phyloP scores from a whole-genome alignment of 2,113 vertebrate genomes.

The Nansenia antarctica region DNA sequence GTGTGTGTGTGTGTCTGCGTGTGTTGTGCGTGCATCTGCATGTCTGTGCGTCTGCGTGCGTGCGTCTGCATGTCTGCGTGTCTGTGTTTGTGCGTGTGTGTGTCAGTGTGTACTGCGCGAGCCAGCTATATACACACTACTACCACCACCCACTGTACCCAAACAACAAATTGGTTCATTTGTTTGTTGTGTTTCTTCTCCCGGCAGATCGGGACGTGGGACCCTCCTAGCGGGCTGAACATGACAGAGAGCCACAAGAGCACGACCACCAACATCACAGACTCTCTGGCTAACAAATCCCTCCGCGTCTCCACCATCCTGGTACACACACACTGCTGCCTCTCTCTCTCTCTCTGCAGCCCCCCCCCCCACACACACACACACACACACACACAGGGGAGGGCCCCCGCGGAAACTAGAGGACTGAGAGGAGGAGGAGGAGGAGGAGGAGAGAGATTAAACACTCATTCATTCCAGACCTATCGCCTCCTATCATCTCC shows the following conservation, averaged over 20 bases:
- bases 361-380: slow-evolving; percentile 9
- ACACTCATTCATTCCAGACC: too few species aligned
- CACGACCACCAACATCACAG: slow-evolving; percentile 92
- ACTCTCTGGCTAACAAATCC: slow-evolving; percentile 94
- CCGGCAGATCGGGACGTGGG: slow-evolving; percentile 95
- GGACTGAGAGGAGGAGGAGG: neutral
- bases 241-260: slow-evolving; percentile 96
- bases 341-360: neutral
- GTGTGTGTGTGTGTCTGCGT: too few species aligned
- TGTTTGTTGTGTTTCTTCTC: too few species aligned
- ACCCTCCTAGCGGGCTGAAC: slow-evolving; percentile 92
- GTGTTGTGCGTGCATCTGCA: too few species aligned
- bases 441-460: neutral
- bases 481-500: too few species aligned
- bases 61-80: too few species aligned
- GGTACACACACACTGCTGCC: slow-evolving; percentile 75
- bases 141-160: too few species aligned
- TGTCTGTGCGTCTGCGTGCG: too few species aligned
- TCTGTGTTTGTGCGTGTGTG: too few species aligned
- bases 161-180: too few species aligned
- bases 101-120: neutral
- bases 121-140: too few species aligned
- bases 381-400: slow-evolving; percentile 10
- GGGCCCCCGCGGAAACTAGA: neutral
- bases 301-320: slow-evolving; percentile 94